These are phyloP conservation scores for Apteryx owenii DNA, from an alignment of 2,113 vertebrate species.

Conservation along the genomic window DNA sequence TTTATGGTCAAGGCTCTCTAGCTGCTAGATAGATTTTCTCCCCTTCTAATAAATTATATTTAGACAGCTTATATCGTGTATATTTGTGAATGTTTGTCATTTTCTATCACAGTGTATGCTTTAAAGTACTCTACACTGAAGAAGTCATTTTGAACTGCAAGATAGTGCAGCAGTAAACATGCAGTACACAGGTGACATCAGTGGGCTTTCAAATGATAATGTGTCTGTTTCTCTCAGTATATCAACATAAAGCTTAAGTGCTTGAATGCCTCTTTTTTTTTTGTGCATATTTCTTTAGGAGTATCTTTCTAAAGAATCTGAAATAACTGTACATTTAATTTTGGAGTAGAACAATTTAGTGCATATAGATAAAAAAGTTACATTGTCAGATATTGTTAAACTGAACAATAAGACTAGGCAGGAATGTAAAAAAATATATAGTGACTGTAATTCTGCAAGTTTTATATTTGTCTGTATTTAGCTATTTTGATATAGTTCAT, in stretches of 20 bases:
- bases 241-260: not conserved
- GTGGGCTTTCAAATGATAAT: not conserved
- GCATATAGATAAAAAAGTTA: not conserved
- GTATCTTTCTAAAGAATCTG: not conserved
- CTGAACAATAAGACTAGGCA: not conserved
- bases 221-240: not conserved
- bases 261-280: not conserved
- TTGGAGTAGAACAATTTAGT: not conserved
- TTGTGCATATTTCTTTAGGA: not conserved
- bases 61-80: not conserved
- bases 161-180: not conserved
- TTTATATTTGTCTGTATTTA: not conserved
- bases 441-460: not conserved
- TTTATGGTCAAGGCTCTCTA: not conserved
- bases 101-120: not conserved
- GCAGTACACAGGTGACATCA: not conserved
- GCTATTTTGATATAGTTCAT: not conserved
- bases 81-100: not conserved
- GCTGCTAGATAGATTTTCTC: not conserved
- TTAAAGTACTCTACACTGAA: not conserved
- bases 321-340: not conserved
- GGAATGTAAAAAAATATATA: not conserved
- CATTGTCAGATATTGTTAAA: not conserved
- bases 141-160: not conserved
- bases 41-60: not conserved